A percentile compares a stretch with the other conserved stretches of the same genome.
Conservation (phyloP, 53 echinoderm and acorn worm species). For the Holothuria leucospilota region DNA sequence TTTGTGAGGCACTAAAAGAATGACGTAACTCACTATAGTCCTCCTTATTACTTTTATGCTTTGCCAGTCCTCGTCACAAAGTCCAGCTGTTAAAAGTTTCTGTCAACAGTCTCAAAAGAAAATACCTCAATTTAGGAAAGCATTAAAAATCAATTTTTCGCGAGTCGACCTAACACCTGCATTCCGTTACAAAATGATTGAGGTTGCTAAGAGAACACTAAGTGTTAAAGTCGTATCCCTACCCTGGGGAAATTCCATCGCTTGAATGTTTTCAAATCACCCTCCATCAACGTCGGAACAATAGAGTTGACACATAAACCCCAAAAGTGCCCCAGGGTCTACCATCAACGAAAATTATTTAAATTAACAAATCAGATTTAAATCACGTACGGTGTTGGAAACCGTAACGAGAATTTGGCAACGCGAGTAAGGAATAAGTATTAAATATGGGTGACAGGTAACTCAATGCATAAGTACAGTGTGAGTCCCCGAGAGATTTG, state of each 20-base stretch:
- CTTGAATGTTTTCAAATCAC: neutral
- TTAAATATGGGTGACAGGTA: constrained; percentile 24
- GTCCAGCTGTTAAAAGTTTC: too few species aligned
- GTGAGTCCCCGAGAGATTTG: constrained; percentile 36
- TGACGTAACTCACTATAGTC: too few species aligned
- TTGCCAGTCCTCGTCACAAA: too few species aligned
- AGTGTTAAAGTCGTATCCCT: too few species aligned
- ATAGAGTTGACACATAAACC: constrained; percentile 28
- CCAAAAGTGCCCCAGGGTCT: constrained; percentile 34
- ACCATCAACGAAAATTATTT: constrained; percentile 30
- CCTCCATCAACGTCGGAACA: constrained; percentile 7
- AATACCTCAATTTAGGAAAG: too few species aligned
- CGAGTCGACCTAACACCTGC: constrained; percentile 26
- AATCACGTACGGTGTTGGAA: constrained; percentile 29
- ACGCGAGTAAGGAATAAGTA: neutral
- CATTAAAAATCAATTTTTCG: neutral
- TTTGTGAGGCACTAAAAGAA: too few species aligned
- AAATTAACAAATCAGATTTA: constrained; percentile 32
- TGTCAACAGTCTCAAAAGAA: too few species aligned
- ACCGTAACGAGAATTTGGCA: neutral
- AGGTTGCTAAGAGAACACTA: neutral
- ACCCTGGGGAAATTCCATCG: too few species aligned
- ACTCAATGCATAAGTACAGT: constrained; percentile 19
- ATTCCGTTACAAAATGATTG: constrained; percentile 36
- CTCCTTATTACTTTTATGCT: too few species aligned